Percentiles rank a stretch among this genome's conserved stretches.
Conservation (phyloP, 2,888 invertebrate species). For the Sepioteuthis lessoniana region DNA sequence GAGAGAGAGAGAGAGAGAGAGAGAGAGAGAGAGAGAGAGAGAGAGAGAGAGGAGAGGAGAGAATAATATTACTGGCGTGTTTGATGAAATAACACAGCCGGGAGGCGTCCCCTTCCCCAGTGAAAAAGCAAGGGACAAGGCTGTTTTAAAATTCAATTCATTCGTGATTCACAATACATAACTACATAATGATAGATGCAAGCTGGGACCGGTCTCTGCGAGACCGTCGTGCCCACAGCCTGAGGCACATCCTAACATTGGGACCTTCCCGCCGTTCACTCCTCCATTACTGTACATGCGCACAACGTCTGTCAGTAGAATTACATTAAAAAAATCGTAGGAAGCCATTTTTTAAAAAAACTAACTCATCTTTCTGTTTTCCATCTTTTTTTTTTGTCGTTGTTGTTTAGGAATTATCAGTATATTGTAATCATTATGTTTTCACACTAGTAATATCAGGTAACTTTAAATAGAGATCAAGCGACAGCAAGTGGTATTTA, state of each 20-base stretch:
- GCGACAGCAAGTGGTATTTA: no score
- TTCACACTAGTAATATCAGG: no score
- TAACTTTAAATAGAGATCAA: no score
- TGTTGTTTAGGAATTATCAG: no score
- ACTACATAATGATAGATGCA: background rate
- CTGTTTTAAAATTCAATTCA: slow-evolving; percentile 33
- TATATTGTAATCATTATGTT: no score
- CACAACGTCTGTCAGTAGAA: background rate
- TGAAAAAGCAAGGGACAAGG: slow-evolving; percentile 7
- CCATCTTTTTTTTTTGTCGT: no score
- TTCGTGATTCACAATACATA: background rate
- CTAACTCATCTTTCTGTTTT: background rate
- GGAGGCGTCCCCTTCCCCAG: background rate
- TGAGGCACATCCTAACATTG: background rate
- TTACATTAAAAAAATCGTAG: slow-evolving; percentile 23
- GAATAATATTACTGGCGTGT: background rate
- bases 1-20: background rate
- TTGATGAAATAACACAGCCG: background rate
- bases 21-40: background rate
- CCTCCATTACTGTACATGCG: background rate
- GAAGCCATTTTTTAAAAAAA: background rate
- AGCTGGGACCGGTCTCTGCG: background rate
- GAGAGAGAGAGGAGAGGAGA: background rate
- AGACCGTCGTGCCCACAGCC: background rate
- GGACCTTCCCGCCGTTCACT: background rate